Evolutionary conservation across 2,888 invertebrate genomes (phyloP), one percentile per base, ranked within the genome.

Genomic region (Catocala sponsa): DNA sequence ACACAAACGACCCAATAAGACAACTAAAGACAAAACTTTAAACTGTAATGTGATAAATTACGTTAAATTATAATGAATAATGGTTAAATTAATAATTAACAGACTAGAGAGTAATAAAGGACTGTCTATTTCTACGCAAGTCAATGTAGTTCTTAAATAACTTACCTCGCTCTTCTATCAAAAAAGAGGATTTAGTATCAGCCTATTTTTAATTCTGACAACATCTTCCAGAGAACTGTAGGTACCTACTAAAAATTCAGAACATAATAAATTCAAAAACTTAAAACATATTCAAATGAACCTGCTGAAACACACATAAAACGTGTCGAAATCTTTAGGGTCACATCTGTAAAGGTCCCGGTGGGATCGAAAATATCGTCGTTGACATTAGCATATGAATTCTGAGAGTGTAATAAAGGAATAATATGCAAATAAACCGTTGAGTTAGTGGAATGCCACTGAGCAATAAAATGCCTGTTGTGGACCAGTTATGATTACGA

Each of bases 341-440:
- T 80, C 83, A 76, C 82, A 81, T 79, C 72, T 75, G 75, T 63
- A 68, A 77, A 72, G 72, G 82, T 79, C 78, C 88, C 86, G 63
- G 12, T 50, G 87, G 89, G 88, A 83, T 78, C 82, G 80, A 80
- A 85, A 87, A 88, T 87, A 88, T 86, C 82, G 79, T 74, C 75
- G 75, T 76, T 70, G 79, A 80, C 81, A 91, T 91, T 91, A 90
- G 76, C 91, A 91, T 90, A 90, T 89, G 90, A 91, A 91, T 91
- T 89, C 89, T 80, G 84, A 79, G 83, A 82, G 88, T 88, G 88
- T 89, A 87, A 91, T 91, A 91, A 91, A 91, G 86, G 89, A 88
- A 91, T 92, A 92, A 91, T 91, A 91, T 91, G 91, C 90, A 90
- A 91, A 91, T 91, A 81, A 76, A 78, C 62, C 65, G 51, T 55